Evolutionary conservation across 2,113 vertebrate species (phyloP).

Genomic region (Ranitomeya variabilis): DNA sequence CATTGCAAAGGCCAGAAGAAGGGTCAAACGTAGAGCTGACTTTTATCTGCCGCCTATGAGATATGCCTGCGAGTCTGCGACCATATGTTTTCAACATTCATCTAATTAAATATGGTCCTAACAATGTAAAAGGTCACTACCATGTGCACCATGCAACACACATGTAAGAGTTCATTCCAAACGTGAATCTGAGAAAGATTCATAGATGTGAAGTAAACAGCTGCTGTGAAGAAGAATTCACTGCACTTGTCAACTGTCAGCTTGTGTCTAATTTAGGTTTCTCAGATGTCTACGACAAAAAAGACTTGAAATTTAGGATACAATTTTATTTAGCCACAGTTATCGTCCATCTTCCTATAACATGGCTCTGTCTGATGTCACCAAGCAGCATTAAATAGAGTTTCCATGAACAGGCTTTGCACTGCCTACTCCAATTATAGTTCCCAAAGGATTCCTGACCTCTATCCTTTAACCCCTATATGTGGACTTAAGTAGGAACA

Average conservation of each 20-base stretch:
- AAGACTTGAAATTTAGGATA: not conserved
- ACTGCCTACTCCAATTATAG: too few species aligned
- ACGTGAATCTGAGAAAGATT: conserved; percentile 32
- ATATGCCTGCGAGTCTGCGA: not conserved
- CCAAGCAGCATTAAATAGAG: too few species aligned
- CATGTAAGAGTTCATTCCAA: conserved; percentile 36
- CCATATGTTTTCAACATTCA: conserved; percentile 27
- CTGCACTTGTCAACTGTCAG: conserved; percentile 31
- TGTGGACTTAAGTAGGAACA: too few species aligned
- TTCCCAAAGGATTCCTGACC: too few species aligned
- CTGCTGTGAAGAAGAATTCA: conserved; percentile 43
- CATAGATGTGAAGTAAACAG: conserved; percentile 48
- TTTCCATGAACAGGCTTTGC: too few species aligned
- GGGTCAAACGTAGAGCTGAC: not conserved
- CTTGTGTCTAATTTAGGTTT: conserved; percentile 42
- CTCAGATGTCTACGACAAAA: conserved; percentile 5
- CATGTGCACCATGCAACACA: not conserved
- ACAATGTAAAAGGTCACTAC: conserved; percentile 45
- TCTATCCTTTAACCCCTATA: too few species aligned
- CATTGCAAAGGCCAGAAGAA: conserved; percentile 4
- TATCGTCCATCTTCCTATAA: too few species aligned
- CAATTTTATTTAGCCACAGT: not conserved
- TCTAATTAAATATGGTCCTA: conserved; percentile 37
- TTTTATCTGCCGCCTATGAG: conserved; percentile 18
- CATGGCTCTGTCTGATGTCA: too few species aligned